These are phyloP conservation scores for Harpagoxenus sublaevis DNA, from an alignment of 2,888 invertebrate species.

Conservation along the genomic window DNA sequence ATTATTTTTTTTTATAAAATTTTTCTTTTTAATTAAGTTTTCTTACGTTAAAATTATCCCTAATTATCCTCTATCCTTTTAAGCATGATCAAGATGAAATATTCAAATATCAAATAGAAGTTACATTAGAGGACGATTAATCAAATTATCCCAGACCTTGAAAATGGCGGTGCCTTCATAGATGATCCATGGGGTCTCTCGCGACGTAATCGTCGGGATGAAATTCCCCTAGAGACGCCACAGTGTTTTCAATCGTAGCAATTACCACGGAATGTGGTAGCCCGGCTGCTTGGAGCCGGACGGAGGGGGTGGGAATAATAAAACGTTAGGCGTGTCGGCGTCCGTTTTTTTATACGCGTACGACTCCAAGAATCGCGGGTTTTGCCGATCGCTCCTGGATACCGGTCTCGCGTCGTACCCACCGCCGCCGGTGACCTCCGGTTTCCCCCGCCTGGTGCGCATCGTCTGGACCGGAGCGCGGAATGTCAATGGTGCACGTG, in stretches of 20 bases:
- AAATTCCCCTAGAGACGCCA: constrained; percentile 42
- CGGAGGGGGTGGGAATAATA: constrained; percentile 79
- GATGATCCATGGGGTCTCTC: background rate
- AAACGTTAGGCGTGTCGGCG: constrained; percentile 83
- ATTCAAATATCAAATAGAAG: too few species aligned
- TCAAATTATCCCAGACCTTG: too few species aligned
- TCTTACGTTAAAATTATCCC: too few species aligned
- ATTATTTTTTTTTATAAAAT: too few species aligned
- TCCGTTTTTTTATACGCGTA: constrained; percentile 70
- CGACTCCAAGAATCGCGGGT: constrained; percentile 44
- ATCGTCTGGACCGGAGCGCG: constrained; percentile 18
- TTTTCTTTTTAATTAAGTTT: too few species aligned
- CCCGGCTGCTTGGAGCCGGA: constrained; percentile 42
- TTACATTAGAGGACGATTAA: too few species aligned
- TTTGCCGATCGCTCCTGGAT: background rate
- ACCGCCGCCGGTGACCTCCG: too few species aligned
- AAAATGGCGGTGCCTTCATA: background rate
- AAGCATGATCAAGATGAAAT: too few species aligned
- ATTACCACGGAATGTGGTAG: constrained; percentile 76
- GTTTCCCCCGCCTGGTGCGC: background rate
- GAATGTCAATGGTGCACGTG: constrained; percentile 50
- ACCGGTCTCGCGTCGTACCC: background rate
- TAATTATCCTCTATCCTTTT: too few species aligned
- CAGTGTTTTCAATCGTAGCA: constrained; percentile 65
- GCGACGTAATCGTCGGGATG: background rate